phyloP scores from a whole-genome alignment of 2,888 invertebrate genomes.

The Oxystoma pomonae region DNA sequence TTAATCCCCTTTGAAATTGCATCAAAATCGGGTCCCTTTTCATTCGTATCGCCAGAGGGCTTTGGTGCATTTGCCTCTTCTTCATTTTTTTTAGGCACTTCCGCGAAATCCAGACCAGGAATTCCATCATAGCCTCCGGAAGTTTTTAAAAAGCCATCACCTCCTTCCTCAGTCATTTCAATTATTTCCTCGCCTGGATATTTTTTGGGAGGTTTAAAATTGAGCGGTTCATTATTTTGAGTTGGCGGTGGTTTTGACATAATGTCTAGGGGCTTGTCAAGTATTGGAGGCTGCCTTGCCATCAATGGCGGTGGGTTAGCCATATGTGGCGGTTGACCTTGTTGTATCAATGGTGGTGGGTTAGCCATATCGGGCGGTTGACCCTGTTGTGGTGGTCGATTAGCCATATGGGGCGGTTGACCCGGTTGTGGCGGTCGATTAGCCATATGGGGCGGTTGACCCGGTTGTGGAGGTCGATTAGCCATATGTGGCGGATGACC shows the following conservation, averaged over 20 bases:
- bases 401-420: background rate
- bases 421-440: background rate
- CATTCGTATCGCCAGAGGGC: background rate
- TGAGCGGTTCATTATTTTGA: slow-evolving; percentile 39
- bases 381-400: slow-evolving; percentile 3
- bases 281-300: background rate
- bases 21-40: slow-evolving; percentile 52
- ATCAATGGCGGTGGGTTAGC: background rate
- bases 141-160: slow-evolving; percentile 26
- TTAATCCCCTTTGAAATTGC: slow-evolving; percentile 58
- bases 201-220: slow-evolving; percentile 30
- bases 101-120: slow-evolving; percentile 68
- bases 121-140: slow-evolving; percentile 52
- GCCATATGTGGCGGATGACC: background rate
- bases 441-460: background rate
- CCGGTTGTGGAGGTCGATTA: background rate
- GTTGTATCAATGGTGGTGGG: background rate
- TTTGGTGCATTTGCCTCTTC: slow-evolving; percentile 11
- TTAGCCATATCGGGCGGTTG: background rate
- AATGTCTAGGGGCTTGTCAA: slow-evolving; percentile 17
- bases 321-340: background rate
- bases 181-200: slow-evolving; percentile 10
- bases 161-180: slow-evolving; percentile 4
- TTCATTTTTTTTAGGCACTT: slow-evolving; percentile 23
- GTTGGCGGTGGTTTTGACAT: slow-evolving; percentile 36